Evolutionary conservation across 2,113 vertebrate genomes (phyloP).

Genomic region (Ursus arctos): DNA sequence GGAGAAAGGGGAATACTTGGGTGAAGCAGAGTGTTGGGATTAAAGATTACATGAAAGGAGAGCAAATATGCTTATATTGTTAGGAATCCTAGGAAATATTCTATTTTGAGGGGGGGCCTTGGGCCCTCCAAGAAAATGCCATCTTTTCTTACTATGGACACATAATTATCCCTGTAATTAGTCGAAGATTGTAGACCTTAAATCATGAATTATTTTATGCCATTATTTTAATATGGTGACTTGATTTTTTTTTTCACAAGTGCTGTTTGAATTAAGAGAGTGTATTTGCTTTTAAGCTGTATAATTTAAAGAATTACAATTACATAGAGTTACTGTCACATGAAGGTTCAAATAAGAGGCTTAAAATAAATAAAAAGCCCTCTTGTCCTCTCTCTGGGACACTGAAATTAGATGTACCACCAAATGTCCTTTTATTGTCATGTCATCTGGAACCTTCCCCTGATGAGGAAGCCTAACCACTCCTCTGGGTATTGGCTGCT

Average conservation of each 20-base stretch:
- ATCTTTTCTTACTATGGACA: not conserved
- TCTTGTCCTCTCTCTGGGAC: not conserved
- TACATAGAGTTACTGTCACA: not conserved
- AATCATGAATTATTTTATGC: not conserved
- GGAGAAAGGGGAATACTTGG: not conserved
- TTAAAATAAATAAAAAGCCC: not conserved
- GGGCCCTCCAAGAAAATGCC: not conserved
- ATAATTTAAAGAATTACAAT: not conserved
- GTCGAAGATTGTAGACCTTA: not conserved
- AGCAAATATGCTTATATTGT: not conserved
- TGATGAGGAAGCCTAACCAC: not conserved
- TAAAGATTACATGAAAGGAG: not conserved
- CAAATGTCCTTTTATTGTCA: not conserved
- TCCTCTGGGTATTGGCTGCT: not conserved
- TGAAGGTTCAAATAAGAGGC: not conserved
- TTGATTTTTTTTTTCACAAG: not conserved
- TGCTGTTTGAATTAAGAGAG: not conserved
- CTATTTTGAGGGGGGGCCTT: not conserved
- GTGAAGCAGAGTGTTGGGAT: not conserved
- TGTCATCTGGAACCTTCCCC: not conserved
- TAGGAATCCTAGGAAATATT: not conserved
- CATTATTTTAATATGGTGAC: not conserved
- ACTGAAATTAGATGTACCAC: not conserved
- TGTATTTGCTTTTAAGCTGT: not conserved
- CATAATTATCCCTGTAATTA: not conserved